phyloP scores from a whole-genome alignment of 1,140 invertebrate genomes.

The Drosophila grimshawi region DNA sequence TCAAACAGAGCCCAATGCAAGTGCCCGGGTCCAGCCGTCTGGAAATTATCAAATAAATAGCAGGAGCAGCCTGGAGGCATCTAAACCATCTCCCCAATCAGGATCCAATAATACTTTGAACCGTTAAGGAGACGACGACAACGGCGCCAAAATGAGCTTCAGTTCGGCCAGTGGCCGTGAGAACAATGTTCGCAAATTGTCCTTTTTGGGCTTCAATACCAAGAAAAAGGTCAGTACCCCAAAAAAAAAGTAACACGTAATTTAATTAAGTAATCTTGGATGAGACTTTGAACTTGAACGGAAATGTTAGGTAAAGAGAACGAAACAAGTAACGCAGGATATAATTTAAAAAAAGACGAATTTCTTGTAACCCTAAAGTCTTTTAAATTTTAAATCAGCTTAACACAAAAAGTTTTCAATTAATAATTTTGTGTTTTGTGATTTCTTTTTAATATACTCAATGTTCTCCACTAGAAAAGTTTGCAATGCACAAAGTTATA shows the following conservation, averaged over 20 bases:
- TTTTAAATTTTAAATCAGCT: too few species aligned
- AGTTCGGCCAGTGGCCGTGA: slow-evolving; percentile 74
- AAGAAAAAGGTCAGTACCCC: slow-evolving; percentile 77
- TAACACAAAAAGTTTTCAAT: too few species aligned
- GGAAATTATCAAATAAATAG: slow-evolving; percentile 68
- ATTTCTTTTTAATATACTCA: too few species aligned
- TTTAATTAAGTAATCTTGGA: slow-evolving; percentile 12
- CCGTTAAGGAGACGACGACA: neutral
- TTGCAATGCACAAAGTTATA: too few species aligned
- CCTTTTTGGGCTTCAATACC: slow-evolving; percentile 79
- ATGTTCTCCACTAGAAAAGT: too few species aligned
- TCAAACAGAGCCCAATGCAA: slow-evolving; percentile 57
- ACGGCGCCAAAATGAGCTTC: slow-evolving; percentile 73
- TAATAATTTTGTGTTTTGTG: too few species aligned
- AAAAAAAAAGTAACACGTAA: neutral
- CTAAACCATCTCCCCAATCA: neutral
- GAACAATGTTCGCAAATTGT: slow-evolving; percentile 80
- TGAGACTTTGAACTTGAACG: neutral
- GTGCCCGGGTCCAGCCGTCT: slow-evolving; percentile 46
- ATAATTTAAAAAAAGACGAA: neutral
- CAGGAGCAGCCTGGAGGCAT: neutral
- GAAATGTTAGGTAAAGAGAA: neutral
- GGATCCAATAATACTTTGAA: neutral
- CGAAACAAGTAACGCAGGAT: neutral
- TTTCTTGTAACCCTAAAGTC: too few species aligned